Evolutionary conservation across 2,888 invertebrate genomes (phyloP).

Genomic region (Onchidella celtica): DNA sequence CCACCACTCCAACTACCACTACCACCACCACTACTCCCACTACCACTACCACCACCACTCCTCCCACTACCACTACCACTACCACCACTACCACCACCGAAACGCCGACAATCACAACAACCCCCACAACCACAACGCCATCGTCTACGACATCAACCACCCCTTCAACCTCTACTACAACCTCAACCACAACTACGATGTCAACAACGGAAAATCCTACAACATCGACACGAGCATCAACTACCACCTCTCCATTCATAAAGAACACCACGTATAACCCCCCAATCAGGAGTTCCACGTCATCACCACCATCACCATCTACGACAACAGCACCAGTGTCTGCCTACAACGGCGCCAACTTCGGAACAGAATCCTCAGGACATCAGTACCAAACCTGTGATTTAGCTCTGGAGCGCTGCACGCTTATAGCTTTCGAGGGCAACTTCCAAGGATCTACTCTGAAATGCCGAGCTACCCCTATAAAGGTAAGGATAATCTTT

Average conservation of each 20-base stretch:
- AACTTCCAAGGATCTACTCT: conserved; percentile 3
- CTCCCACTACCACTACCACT: not conserved
- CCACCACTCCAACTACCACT: conserved; percentile 5
- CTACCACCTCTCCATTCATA: too few species aligned
- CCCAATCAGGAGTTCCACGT: too few species aligned
- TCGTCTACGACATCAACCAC: conserved; percentile 17
- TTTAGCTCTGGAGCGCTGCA: conserved; percentile 34
- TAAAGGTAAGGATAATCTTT: conserved; percentile 47
- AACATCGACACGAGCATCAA: too few species aligned
- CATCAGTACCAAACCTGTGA: not conserved
- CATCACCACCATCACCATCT: not conserved
- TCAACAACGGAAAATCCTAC: too few species aligned
- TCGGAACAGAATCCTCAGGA: not conserved
- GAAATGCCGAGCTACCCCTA: conserved; percentile 48
- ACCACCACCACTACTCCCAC: not conserved
- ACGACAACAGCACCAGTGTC: conserved; percentile 7
- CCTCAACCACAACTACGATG: conserved; percentile 2
- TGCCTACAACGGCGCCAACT: not conserved
- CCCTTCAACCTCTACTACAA: not conserved
- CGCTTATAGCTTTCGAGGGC: conserved; percentile 44
- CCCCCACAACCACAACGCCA: not conserved
- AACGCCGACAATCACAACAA: not conserved
- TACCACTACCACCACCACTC: not conserved
- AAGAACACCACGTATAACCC: too few species aligned
- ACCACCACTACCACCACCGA: not conserved